phyloP scores from a whole-genome alignment of 2,797 vertebrate species.

The Hippocampus kuda region DNA sequence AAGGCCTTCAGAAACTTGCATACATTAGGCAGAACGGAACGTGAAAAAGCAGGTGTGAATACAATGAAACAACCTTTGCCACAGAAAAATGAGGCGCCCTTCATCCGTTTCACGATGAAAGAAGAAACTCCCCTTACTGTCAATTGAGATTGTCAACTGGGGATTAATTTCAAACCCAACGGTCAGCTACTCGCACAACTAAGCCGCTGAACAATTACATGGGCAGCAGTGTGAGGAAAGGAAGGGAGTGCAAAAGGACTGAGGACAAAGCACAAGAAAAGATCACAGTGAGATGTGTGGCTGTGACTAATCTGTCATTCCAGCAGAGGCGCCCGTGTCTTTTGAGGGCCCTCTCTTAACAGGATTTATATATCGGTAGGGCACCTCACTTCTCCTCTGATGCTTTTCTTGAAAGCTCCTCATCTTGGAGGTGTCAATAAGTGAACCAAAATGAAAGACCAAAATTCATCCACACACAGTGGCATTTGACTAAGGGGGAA shows the following conservation, averaged over 20 bases:
- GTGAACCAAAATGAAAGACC: constrained; percentile 34
- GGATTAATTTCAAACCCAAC: constrained; percentile 52
- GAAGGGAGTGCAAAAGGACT: constrained; percentile 41
- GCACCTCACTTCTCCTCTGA: constrained; percentile 30
- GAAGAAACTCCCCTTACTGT: constrained; percentile 33
- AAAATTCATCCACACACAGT: constrained; percentile 12
- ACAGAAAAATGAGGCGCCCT: constrained; percentile 18
- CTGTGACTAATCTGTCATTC: constrained; percentile 65
- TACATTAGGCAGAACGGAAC: constrained; percentile 23
- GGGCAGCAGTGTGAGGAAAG: constrained; percentile 62
- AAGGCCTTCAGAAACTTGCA: constrained; percentile 22
- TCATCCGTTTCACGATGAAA: constrained; percentile 42
- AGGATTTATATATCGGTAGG: constrained; percentile 36
- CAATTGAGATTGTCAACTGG: constrained; percentile 30
- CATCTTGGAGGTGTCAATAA: constrained; percentile 22
- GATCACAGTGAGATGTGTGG: constrained; percentile 57
- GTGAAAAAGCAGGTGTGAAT: constrained; percentile 44
- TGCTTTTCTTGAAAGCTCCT: constrained; percentile 25
- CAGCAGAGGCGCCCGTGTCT: constrained; percentile 42
- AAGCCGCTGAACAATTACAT: constrained; percentile 57
- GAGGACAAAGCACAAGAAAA: constrained; percentile 56
- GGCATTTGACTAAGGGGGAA: background rate
- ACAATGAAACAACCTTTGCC: constrained; percentile 23
- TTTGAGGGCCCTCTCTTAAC: constrained; percentile 33
- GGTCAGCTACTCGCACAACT: constrained; percentile 42